Percentiles rank a stretch among this genome's conserved stretches.
Conservation (phyloP, 1,140 invertebrate species). For the Zaprionus davidi region DNA sequence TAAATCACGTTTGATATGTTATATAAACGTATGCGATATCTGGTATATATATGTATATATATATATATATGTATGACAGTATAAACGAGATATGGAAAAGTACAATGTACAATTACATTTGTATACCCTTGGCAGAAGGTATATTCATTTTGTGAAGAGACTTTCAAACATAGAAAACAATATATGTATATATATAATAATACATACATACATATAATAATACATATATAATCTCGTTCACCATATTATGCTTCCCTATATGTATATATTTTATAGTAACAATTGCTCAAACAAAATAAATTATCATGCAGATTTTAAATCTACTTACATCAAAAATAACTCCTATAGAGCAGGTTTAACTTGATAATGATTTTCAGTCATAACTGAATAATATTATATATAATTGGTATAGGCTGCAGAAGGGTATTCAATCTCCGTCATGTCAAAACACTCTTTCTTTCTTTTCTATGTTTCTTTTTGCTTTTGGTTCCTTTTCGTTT, state of each 20-base stretch:
- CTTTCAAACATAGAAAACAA: too few species aligned
- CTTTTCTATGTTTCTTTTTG: conserved; percentile 11
- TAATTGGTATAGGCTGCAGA: too few species aligned
- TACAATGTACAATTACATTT: not conserved
- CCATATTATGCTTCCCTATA: too few species aligned
- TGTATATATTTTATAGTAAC: too few species aligned
- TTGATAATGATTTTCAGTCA: too few species aligned
- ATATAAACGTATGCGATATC: conserved; percentile 17
- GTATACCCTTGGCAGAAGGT: not conserved
- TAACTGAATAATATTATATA: too few species aligned
- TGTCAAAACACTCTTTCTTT: not conserved
- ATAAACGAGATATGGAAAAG: not conserved
- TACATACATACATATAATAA: too few species aligned
- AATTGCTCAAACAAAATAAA: too few species aligned
- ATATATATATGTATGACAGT: not conserved
- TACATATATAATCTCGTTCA: not conserved
- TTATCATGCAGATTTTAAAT: too few species aligned
- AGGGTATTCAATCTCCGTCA: not conserved
- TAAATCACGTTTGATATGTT: conserved; percentile 73
- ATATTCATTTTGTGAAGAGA: not conserved
- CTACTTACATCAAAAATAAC: too few species aligned
- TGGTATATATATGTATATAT: not conserved
- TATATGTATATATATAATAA: too few species aligned
- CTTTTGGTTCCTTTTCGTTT: conserved; percentile 32
- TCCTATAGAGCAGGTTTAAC: too few species aligned